These are phyloP conservation scores for Prunella strophiata DNA, from an alignment of 2,797 vertebrate species.

Conservation along the genomic window DNA sequence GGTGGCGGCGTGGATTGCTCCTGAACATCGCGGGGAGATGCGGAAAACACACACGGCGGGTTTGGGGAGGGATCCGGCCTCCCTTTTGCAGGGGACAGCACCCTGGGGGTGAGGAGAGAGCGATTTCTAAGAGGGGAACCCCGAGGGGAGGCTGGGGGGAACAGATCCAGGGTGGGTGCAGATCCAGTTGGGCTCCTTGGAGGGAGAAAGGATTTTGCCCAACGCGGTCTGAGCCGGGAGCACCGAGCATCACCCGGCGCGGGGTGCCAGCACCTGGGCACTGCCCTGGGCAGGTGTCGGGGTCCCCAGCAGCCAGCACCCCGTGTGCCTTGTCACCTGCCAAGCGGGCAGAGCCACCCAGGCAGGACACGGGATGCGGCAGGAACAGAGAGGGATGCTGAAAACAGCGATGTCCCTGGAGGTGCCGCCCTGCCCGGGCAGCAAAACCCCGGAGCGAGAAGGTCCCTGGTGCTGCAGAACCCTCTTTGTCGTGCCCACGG, in stretches of 20 bases:
- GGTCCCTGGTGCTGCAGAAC: neutral
- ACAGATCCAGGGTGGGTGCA: no score
- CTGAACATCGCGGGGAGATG: rapidly evolving
- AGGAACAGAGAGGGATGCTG: neutral
- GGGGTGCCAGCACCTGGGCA: neutral
- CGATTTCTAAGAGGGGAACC: rapidly evolving
- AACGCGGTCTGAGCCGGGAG: rapidly evolving
- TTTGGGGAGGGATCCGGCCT: neutral
- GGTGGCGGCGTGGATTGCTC: rapidly evolving
- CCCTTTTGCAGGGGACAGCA: neutral
- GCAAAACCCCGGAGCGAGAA: neutral
- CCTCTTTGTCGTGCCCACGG: neutral
- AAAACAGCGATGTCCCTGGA: neutral
- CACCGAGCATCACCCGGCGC: neutral
- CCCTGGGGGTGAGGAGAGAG: neutral
- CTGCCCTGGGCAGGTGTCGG: no score
- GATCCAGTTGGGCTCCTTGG: neutral
- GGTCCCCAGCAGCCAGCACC: neutral
- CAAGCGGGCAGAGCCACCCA: neutral
- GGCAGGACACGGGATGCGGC: neutral
- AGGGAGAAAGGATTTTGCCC: neutral
- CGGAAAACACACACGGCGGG: rapidly evolving
- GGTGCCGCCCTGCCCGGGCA: neutral
- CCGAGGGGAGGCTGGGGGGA: rapidly evolving
- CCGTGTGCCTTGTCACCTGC: neutral